These are phyloP conservation scores for Caenorhabditis macrosperma DNA, from an alignment of 2,888 invertebrate species.

Conservation along the genomic window DNA sequence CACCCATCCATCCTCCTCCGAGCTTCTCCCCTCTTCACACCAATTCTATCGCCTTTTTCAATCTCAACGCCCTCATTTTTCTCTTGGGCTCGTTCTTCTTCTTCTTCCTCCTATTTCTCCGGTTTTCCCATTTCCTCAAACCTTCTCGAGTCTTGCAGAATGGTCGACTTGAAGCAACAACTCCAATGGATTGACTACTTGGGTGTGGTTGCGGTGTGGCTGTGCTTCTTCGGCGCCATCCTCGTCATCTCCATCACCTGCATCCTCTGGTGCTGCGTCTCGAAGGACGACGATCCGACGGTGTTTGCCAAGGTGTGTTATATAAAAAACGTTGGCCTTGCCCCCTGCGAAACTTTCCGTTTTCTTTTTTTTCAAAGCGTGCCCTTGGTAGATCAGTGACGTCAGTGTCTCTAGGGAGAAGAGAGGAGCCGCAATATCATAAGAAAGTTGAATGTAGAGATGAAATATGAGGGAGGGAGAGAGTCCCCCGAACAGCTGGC, in stretches of 20 bases:
- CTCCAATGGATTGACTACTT: conserved; percentile 79
- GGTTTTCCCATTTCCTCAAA: not conserved
- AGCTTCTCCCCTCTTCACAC: not conserved
- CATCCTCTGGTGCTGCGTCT: conserved; percentile 84
- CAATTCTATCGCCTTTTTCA: not conserved
- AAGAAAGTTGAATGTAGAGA: too few species aligned
- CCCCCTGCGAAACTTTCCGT: not conserved
- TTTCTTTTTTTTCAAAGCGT: too few species aligned
- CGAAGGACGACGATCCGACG: conserved; percentile 76
- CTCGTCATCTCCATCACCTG: conserved; percentile 79
- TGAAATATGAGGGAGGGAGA: not conserved
- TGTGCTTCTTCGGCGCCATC: conserved; percentile 71
- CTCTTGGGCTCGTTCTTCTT: too few species aligned
- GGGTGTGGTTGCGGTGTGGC: conserved; percentile 78
- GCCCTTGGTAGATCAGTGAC: conserved; percentile 15
- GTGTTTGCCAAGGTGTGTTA: conserved; percentile 77
- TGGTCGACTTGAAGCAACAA: conserved; percentile 79
- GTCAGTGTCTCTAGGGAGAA: not conserved
- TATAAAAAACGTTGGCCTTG: conserved; percentile 31
- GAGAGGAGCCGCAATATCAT: too few species aligned
- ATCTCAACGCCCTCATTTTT: not conserved
- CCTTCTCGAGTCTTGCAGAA: conserved; percentile 35
- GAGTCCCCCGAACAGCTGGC: not conserved
- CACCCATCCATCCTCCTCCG: not conserved
- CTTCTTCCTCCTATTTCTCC: too few species aligned